Evolutionary conservation across 53 echinoderm and acorn worm species (phyloP), one percentile per base, ranked within the genome.

Genomic region (Pentamera pediparva): DNA sequence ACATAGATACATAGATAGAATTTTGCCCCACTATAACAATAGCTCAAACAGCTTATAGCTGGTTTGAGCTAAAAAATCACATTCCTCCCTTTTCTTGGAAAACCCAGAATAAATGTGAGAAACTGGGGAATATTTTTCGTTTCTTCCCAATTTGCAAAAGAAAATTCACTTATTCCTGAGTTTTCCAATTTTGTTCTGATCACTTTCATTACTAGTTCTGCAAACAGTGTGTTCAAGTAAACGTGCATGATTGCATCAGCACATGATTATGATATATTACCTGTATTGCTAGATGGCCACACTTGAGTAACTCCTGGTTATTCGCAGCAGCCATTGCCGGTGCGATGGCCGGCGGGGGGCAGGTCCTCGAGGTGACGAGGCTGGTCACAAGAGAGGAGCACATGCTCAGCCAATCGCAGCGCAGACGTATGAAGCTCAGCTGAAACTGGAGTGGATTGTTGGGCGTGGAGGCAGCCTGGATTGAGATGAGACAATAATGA

Each of bases 271-370:
- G 15, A 28, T 21, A 4, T 34, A 11, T 19, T 80, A 96, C 98
- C 92, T 96, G 89, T 10, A 76, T 87, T 48, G 98, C 98, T 57
- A 96, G 82, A 74, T 88, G 92, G 70, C 98, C 98, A 48, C 91
- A 96, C 76, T 85, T 86, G 4, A 92, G 89, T 6, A 96, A 82
- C 61, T 96, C 98, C 76, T 92, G 88, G 3, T 92, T 86, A 20
- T 89, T 83, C 31, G 98, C 85, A 89, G 84, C 79, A 82, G 98
- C 92, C 80, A 98, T 86, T 37, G 98, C 95, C 4, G 98, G 98
- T 12, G 92, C 98, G 31, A 98, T 98, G 63, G 98, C 92, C 3
- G 98, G 98, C 2, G 98, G 98, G 32, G 98, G 98, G 32, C 92
- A 92, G 32, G 92, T 92, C n/a, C 88, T 76, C 51, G 92, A 92